These are phyloP conservation scores for Epsilonema sp. DNA, from an alignment of 2,888 invertebrate genomes.

Conservation along the genomic window DNA sequence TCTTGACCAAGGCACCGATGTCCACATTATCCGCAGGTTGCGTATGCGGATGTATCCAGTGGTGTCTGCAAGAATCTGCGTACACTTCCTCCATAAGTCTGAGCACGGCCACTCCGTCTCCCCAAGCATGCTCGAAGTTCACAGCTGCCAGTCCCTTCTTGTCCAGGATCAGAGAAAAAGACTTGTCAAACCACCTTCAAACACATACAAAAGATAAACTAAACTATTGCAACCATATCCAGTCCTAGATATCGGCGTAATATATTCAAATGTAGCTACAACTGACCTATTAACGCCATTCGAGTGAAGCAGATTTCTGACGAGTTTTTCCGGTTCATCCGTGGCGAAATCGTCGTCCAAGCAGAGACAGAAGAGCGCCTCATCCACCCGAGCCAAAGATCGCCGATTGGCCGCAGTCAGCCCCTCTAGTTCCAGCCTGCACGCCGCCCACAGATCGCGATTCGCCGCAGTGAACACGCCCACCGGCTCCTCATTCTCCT, in stretches of 20 bases:
- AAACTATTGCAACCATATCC: no score
- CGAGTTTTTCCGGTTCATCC: constrained; percentile 30
- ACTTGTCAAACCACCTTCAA: constrained; percentile 91
- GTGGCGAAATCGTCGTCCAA: constrained; percentile 48
- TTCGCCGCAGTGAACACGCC: constrained; percentile 63
- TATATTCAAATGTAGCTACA: no score
- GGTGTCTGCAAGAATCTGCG: constrained; percentile 37
- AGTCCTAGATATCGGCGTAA: no score
- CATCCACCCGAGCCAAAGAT: no score
- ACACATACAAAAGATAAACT: no score
- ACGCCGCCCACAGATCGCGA: constrained; percentile 65
- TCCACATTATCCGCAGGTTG: constrained; percentile 11
- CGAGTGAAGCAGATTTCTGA: constrained; percentile 49
- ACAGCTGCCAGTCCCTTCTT: constrained; percentile 64
- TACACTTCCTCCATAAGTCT: constrained; percentile 61
- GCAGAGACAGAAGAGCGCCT: constrained; percentile 59
- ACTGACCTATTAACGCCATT: background rate
- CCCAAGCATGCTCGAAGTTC: constrained; percentile 98
- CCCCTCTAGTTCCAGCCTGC: constrained; percentile 36
- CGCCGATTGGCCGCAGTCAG: no score
- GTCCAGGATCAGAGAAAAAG: constrained; percentile 63
- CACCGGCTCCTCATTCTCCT: constrained; percentile 40
- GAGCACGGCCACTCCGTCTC: constrained; percentile 88
- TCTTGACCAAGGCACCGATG: constrained; percentile 16
- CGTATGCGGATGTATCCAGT: constrained; percentile 34